phyloP scores from a whole-genome alignment of 2,888 invertebrate genomes.

The Nomada fucata region DNA sequence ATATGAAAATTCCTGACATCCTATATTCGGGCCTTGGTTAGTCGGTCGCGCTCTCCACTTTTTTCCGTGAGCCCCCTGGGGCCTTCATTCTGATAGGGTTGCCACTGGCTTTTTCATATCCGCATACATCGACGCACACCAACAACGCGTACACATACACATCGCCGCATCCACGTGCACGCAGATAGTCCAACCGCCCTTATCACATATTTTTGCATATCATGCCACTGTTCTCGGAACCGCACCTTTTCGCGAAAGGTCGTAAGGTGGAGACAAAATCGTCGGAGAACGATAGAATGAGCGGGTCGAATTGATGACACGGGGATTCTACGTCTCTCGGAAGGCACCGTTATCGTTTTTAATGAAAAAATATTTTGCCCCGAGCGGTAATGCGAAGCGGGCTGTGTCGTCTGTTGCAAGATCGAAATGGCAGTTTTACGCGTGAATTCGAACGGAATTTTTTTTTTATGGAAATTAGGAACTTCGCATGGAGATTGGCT shows the following conservation, averaged over 20 bases:
- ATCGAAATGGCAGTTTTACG: background rate
- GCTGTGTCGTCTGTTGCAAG: background rate
- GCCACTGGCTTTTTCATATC: constrained; percentile 75
- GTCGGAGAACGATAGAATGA: constrained; percentile 53
- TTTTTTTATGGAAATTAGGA: background rate
- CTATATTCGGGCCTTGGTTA: constrained; percentile 73
- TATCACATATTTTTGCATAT: constrained; percentile 81
- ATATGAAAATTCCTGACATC: constrained; percentile 80
- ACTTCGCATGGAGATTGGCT: constrained; percentile 1
- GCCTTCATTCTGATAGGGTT: constrained; percentile 77
- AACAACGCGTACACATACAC: constrained; percentile 52
- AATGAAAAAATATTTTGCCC: constrained; percentile 9
- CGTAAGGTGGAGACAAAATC: constrained; percentile 59
- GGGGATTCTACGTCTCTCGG: constrained; percentile 32
- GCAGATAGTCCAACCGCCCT: constrained; percentile 72
- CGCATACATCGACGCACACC: constrained; percentile 64
- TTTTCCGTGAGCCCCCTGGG: constrained; percentile 69
- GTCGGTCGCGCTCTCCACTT: constrained; percentile 67
- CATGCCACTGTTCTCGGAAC: constrained; percentile 73
- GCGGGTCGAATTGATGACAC: constrained; percentile 42
- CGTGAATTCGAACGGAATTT: background rate
- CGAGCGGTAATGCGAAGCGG: background rate
- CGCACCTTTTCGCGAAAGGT: constrained; percentile 66
- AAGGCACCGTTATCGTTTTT: constrained; percentile 19
- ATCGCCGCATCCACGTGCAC: constrained; percentile 30